These are phyloP conservation scores for Salvator merianae DNA, from an alignment of 2,113 vertebrate species.

Conservation along the genomic window DNA sequence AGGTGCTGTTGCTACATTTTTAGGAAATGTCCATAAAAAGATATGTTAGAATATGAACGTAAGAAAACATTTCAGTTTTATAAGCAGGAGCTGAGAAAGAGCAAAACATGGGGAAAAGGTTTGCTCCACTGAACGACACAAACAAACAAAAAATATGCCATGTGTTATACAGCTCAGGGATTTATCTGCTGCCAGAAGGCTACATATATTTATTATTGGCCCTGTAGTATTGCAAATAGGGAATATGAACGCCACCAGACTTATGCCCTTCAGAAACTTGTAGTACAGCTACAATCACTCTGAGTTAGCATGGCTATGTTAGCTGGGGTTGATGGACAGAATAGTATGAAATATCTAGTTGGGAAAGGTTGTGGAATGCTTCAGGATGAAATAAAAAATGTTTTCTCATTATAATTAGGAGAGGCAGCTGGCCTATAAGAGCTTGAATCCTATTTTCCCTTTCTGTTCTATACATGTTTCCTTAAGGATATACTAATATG, in stretches of 20 bases:
- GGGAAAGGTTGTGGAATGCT: too few relatives aligned
- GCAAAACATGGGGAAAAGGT: slow-evolving; percentile 40
- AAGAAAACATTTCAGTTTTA: slow-evolving; percentile 48
- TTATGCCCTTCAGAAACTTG: too few relatives aligned
- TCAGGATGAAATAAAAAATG: background rate
- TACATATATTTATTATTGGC: background rate
- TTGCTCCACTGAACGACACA: slow-evolving; percentile 53
- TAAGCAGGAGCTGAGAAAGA: slow-evolving; percentile 47
- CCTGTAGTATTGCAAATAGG: background rate
- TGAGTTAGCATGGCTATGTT: too few relatives aligned
- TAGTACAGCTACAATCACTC: too few relatives aligned
- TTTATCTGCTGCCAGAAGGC: slow-evolving; percentile 47
- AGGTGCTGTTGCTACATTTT: background rate
- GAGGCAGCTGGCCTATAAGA: background rate
- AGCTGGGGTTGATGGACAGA: too few relatives aligned
- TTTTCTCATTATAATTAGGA: background rate
- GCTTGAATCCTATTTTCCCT: too few relatives aligned
- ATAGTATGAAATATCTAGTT: too few relatives aligned
- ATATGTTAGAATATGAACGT: slow-evolving; percentile 43
- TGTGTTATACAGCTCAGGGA: slow-evolving; percentile 39
- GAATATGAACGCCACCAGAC: background rate
- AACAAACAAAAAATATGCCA: slow-evolving; percentile 50
- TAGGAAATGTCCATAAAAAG: background rate
- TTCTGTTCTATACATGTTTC: too few relatives aligned
- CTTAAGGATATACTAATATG: too few relatives aligned